Conservation (phyloP, 2,888 invertebrate species). For the Augiades crinisus region DNA sequence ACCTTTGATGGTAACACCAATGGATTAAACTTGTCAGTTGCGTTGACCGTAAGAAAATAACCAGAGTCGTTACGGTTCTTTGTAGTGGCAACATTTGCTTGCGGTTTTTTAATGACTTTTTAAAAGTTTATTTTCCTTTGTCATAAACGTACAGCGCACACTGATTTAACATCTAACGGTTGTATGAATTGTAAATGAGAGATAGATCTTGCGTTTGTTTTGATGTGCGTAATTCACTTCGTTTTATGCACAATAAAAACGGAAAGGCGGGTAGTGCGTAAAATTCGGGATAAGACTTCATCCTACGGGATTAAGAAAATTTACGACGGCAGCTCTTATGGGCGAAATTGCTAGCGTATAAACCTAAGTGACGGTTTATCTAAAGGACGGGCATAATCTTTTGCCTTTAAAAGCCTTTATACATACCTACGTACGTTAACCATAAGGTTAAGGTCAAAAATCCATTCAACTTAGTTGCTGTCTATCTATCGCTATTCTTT, state of each 20-base stretch:
- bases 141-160: conserved; percentile 30
- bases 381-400: background rate
- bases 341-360: background rate
- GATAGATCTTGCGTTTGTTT: conserved; percentile 17
- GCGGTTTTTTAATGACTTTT: conserved; percentile 36
- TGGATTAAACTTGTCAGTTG: conserved; percentile 7
- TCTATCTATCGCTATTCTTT: no score
- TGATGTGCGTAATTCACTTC: conserved; percentile 25
- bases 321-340: conserved; percentile 4
- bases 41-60: conserved; percentile 14
- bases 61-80: conserved; percentile 13
- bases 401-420: no score
- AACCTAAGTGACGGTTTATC: background rate
- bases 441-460: no score
- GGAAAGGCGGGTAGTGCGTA: conserved; percentile 12
- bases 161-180: conserved; percentile 32
- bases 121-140: conserved; percentile 35
- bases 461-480: no score
- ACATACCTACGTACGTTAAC: no score
- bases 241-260: conserved; percentile 26
- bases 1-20: conserved; percentile 9
- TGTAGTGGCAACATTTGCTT: conserved; percentile 32
- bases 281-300: conserved; percentile 20
- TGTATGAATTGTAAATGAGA: conserved; percentile 15
- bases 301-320: conserved; percentile 4